Conservation (phyloP, 1,140 invertebrate species). For the Drosophila parabipectinata region DNA sequence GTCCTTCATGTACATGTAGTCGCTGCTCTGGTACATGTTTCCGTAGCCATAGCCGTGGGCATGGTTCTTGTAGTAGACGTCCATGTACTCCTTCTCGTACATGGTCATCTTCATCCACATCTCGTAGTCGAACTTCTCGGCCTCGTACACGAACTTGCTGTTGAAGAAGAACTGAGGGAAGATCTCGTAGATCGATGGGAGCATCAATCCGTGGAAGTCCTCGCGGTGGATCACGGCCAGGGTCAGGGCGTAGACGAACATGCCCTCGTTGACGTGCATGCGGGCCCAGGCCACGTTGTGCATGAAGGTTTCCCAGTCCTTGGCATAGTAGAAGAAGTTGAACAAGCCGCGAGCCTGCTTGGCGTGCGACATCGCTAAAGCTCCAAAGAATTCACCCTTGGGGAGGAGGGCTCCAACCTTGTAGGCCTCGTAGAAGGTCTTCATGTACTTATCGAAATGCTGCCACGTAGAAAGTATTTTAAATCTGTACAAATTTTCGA, state of each 20-base stretch:
- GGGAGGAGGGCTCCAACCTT: constrained; percentile 64
- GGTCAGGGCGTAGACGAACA: constrained; percentile 86
- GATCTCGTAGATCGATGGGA: constrained; percentile 88
- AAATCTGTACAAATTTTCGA: too few species aligned
- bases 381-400: constrained; percentile 78
- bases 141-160: constrained; percentile 85
- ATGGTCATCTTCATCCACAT: constrained; percentile 75
- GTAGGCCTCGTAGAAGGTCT: constrained; percentile 67
- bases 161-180: constrained; percentile 87
- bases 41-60: constrained; percentile 85
- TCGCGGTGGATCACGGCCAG: constrained; percentile 86
- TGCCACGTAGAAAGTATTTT: neutral
- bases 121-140: constrained; percentile 84
- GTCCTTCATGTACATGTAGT: constrained; percentile 79
- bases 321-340: constrained; percentile 86
- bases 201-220: constrained; percentile 86
- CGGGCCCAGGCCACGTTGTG: constrained; percentile 87
- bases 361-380: constrained; percentile 73
- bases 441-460: constrained; percentile 69
- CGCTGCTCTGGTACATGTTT: constrained; percentile 50
- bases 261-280: constrained; percentile 86
- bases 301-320: constrained; percentile 88
- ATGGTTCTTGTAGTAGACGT: constrained; percentile 87
- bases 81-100: constrained; percentile 85
- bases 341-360: constrained; percentile 86